Percentiles rank a stretch among this genome's conserved stretches.
These are phyloP conservation scores for Penaeus vannamei DNA, from an alignment of 1,140 invertebrate genomes.

Conservation along the genomic window DNA sequence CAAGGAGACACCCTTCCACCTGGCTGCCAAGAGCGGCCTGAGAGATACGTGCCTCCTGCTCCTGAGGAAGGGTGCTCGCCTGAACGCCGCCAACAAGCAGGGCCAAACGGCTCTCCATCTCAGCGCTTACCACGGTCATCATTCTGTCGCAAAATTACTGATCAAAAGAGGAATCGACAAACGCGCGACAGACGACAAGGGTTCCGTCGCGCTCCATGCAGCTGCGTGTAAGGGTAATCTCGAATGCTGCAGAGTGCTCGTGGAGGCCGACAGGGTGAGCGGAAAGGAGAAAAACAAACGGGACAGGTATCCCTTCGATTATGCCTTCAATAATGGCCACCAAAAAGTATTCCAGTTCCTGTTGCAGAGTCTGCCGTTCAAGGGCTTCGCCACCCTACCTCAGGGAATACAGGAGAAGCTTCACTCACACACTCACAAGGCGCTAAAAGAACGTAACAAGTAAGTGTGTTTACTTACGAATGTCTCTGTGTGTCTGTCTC, in stretches of 20 bases:
- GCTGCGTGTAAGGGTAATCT: conserved; percentile 36
- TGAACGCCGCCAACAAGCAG: background rate
- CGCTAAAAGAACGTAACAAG: conserved; percentile 25
- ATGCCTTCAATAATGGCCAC: conserved; percentile 12
- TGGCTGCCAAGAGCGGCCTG: background rate
- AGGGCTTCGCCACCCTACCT: background rate
- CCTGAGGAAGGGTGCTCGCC: background rate
- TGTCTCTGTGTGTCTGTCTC: too few species aligned
- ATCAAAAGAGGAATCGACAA: background rate
- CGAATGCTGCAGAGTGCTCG: conserved; percentile 40
- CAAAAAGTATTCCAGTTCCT: conserved; percentile 16
- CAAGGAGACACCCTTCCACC: background rate
- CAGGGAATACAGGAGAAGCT: conserved; percentile 22
- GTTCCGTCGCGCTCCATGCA: conserved; percentile 32
- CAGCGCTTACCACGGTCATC: background rate
- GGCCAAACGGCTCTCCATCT: conserved; percentile 3
- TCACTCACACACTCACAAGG: conserved; percentile 21
- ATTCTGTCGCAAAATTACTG: background rate
- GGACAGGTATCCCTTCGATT: conserved; percentile 17
- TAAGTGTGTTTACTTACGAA: background rate
- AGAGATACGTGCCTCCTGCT: background rate
- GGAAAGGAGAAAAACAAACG: conserved; percentile 21
- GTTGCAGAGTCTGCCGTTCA: conserved; percentile 12
- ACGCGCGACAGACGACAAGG: background rate
- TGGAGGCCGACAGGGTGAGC: conserved; percentile 4